A percentile compares a stretch with the other conserved stretches of the same genome.
phyloP scores from a whole-genome alignment of 37 sponge, comb jelly and placozoan genomes.

The Spongilla lacustris region DNA sequence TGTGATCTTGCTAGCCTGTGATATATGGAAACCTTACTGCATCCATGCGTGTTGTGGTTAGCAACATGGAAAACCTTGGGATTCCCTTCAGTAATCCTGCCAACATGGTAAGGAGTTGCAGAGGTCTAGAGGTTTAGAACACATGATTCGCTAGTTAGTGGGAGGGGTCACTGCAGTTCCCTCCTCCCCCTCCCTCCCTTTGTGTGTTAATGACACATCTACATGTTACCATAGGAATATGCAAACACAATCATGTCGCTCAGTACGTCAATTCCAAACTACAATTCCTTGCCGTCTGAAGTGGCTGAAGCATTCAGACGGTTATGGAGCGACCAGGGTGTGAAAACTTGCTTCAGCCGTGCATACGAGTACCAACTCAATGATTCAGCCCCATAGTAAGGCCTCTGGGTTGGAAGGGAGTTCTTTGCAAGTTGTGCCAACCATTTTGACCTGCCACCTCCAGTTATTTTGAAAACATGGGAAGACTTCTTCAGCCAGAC shows the following conservation, averaged over 20 bases:
- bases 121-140: no score
- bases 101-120: slow-evolving; percentile 58
- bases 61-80: slow-evolving; percentile 78
- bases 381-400: slow-evolving; percentile 98
- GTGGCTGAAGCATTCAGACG: slow-evolving; percentile 63
- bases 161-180: no score
- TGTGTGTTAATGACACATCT: not conserved
- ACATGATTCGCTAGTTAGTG: no score
- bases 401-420: not conserved
- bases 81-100: slow-evolving; percentile 61
- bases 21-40: slow-evolving; percentile 86
- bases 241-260: slow-evolving; percentile 61
- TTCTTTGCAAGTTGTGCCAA: not conserved
- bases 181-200: no score
- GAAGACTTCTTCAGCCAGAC: slow-evolving; percentile 65
- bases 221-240: slow-evolving; percentile 48
- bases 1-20: slow-evolving; percentile 64
- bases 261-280: slow-evolving; percentile 50
- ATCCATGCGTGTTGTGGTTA: slow-evolving; percentile 91
- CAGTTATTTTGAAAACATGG: slow-evolving; percentile 91
- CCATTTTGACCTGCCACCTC: not conserved
- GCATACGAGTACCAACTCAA: slow-evolving; percentile 98
- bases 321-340: slow-evolving; percentile 90
- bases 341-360: slow-evolving; percentile 72
- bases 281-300: slow-evolving; percentile 60